These are phyloP conservation scores for Sylvicola cinctus DNA, from an alignment of 2,888 invertebrate genomes.

Conservation along the genomic window DNA sequence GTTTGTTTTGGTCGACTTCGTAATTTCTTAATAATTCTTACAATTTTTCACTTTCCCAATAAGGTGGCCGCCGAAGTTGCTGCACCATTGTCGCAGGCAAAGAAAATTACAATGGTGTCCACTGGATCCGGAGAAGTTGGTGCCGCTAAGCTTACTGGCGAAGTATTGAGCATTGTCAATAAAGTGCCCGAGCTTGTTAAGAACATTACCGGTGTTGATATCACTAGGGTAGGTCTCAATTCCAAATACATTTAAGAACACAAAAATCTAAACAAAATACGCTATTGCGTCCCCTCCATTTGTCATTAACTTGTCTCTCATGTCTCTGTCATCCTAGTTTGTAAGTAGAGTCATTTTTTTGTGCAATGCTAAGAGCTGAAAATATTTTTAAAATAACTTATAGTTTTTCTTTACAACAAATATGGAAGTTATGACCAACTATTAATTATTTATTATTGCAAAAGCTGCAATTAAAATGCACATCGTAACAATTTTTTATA, in stretches of 20 bases:
- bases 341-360: not conserved
- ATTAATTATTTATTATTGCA: too few species aligned
- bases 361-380: too few species aligned
- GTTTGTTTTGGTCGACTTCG: conserved; percentile 35
- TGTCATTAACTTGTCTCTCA: too few species aligned
- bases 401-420: too few species aligned
- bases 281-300: too few species aligned
- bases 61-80: conserved; percentile 93
- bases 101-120: conserved; percentile 93
- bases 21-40: too few species aligned
- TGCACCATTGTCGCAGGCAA: conserved; percentile 81
- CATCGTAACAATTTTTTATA: too few species aligned
- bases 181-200: conserved; percentile 83
- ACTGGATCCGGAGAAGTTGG: conserved; percentile 81
- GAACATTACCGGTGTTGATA: conserved; percentile 83
- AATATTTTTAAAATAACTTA: too few species aligned
- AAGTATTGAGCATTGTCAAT: conserved; percentile 81
- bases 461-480: too few species aligned
- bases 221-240: conserved; percentile 51
- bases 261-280: conserved; percentile 2
- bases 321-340: not conserved
- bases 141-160: conserved; percentile 83
- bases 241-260: conserved; percentile 24
- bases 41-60: too few species aligned
- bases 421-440: too few species aligned